Conservation (phyloP, 2,113 vertebrate genomes). For the Petromus typicus region DNA sequence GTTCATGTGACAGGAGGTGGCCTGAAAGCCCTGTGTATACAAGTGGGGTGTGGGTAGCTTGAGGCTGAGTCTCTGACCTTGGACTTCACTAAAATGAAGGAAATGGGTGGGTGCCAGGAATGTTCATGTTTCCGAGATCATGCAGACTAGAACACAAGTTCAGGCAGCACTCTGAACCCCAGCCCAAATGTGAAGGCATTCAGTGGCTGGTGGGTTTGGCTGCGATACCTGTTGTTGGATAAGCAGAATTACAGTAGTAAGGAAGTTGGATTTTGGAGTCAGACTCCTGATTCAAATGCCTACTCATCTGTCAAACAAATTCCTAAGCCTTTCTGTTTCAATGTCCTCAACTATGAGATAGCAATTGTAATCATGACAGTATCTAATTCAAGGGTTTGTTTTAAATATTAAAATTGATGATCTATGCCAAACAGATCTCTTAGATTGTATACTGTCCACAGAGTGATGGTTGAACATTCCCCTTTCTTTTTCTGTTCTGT, state of each 20-base stretch:
- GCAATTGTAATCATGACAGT: not conserved
- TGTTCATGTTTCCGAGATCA: conserved; percentile 20
- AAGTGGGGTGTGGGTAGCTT: not conserved
- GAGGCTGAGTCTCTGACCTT: not conserved
- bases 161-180: not conserved
- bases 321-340: not conserved
- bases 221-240: not conserved
- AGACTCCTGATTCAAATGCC: not conserved
- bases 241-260: not conserved
- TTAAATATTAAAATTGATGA: not conserved
- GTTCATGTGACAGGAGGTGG: not conserved
- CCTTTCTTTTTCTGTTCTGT: not conserved
- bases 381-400: not conserved
- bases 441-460: not conserved
- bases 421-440: not conserved
- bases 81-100: conserved; percentile 26
- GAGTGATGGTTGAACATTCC: not conserved
- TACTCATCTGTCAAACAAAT: not conserved
- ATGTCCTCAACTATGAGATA: not conserved
- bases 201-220: not conserved
- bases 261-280: not conserved
- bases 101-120: not conserved
- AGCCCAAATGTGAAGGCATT: not conserved
- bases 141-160: not conserved
- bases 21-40: accelerated